These are phyloP conservation scores for Spisula solida DNA, from an alignment of 2,888 invertebrate genomes.

Conservation along the genomic window DNA sequence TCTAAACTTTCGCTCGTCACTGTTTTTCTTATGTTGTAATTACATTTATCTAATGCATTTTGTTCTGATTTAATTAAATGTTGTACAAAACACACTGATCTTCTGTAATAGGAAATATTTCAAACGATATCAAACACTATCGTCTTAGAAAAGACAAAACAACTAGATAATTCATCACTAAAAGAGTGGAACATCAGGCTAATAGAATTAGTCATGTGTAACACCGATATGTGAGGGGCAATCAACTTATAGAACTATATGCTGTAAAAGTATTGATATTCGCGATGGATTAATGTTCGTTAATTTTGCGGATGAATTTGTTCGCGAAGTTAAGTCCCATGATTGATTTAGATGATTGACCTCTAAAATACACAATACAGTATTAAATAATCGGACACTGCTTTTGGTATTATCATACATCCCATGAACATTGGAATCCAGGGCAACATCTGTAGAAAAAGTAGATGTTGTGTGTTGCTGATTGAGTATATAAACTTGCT, in stretches of 20 bases:
- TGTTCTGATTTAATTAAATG: neutral
- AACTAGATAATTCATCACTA: neutral
- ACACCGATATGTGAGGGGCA: neutral
- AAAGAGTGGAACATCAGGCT: neutral
- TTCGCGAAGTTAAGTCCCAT: no score
- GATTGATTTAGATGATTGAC: no score
- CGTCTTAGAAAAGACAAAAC: neutral
- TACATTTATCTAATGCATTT: slow-evolving; percentile 5
- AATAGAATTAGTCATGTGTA: neutral
- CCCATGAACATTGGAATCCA: no score
- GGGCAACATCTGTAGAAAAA: no score
- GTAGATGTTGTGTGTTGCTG: no score
- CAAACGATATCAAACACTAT: neutral
- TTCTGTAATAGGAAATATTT: neutral
- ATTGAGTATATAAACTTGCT: no score
- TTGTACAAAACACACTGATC: neutral
- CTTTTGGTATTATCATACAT: no score
- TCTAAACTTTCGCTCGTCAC: neutral
- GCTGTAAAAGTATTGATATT: no score
- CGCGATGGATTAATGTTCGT: no score
- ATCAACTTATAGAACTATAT: neutral
- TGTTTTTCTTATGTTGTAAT: neutral
- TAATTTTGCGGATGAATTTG: no score
- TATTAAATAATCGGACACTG: no score
- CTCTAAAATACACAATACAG: no score